Base-by-base conservation (phyloP, 2,888 invertebrate genomes). In the Cryptus armator region DNA sequence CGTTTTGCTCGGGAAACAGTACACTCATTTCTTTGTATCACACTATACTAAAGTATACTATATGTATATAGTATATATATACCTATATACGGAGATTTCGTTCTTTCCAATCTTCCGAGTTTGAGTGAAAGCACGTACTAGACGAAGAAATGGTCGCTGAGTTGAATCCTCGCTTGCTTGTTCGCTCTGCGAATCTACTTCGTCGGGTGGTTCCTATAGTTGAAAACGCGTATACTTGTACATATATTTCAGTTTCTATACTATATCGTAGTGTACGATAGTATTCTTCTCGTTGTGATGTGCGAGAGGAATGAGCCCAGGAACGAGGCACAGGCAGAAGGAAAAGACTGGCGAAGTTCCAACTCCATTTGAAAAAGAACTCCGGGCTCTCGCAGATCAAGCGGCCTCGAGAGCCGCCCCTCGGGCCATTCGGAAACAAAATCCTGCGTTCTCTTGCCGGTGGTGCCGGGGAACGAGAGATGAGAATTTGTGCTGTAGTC, bases 331-430 rank as follows among this genome's bases (percentile, higher is more conserved):
- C 48, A 67, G 67, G 75, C 71, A 76, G 75, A 85, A 80, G 83
- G 83, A 64, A 74, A 75, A 68, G 79, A 85, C 85, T 85, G 85
- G 85, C 85, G 32, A 80, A 83, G 80, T 85, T 85, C 85, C 85
- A 85, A 85, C 83, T 85, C 85, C 83, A 85, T 85, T 85, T 77
- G 85, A 83, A 83, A 83, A 85, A 85, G 80, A 85, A 85, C 76
- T 82, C 75, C 62, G 82, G 75, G 79, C 79, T 82, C 70, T 82
- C 64, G 66, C 64, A 83, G 80, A 85, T 85, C 80, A 72, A 80
- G 76, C 79, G 85, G 80, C 37, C 80, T 80, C 80, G 82, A 72
- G 82, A 72, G 82, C 74, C 84, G 76, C 82, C 83, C 85, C 80
- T 83, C 72, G 64, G 79, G 83, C 85, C 80, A 85, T 85, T 83